Percentiles rank a stretch among this genome's conserved stretches.
Evolutionary conservation across 2,888 invertebrate genomes (phyloP).

Genomic region (Teleiodes luculella): DNA sequence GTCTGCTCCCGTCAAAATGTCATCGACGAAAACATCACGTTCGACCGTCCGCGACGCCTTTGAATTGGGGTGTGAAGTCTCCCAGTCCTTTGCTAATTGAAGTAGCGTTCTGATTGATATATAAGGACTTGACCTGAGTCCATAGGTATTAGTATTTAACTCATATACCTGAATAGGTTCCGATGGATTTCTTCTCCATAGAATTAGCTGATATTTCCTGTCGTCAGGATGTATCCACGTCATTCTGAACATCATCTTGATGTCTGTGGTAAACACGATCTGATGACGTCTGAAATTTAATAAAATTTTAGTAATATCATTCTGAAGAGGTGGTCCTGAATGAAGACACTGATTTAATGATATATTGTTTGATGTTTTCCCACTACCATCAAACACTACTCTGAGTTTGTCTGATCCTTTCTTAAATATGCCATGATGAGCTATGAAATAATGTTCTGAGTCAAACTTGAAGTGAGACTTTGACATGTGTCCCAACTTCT

Average conservation of each 20-base stretch:
- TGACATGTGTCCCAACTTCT: background rate
- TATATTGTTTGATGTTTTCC: constrained; percentile 10
- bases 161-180: constrained; percentile 6
- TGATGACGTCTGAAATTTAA: constrained; percentile 12
- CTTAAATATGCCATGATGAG: background rate
- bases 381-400: constrained; percentile 18
- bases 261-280: constrained; percentile 18
- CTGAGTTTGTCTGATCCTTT: constrained; percentile 5
- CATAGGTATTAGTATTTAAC: constrained; percentile 22
- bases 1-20: background rate
- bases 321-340: constrained; percentile 13
- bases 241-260: constrained; percentile 20
- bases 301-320: constrained; percentile 12
- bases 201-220: constrained; percentile 16
- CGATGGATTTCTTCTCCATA: constrained; percentile 16
- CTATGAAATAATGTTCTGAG: background rate
- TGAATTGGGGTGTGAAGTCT: background rate
- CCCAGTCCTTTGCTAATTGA: background rate
- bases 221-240: constrained; percentile 15
- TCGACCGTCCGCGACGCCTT: background rate
- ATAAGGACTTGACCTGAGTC: constrained; percentile 9
- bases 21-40: background rate
- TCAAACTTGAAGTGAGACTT: background rate
- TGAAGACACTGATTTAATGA: constrained; percentile 17
- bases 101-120: background rate